phyloP scores from a whole-genome alignment of 2,888 invertebrate species.

The Ectemnius continuus region DNA sequence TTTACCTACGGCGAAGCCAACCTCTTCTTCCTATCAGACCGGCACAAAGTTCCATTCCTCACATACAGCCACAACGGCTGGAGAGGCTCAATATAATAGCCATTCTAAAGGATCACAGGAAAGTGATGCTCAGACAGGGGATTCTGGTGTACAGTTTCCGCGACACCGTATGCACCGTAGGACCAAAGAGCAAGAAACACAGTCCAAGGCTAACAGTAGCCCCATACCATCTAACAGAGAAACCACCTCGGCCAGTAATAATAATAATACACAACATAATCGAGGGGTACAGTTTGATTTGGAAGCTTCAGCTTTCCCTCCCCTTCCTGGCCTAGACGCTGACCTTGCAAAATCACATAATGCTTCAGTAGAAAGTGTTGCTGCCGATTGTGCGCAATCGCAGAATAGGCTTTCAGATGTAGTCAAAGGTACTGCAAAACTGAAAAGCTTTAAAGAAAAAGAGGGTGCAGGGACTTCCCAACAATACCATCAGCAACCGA shows the following conservation, averaged over 20 bases:
- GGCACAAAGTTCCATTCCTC: constrained; percentile 77
- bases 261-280: constrained; percentile 76
- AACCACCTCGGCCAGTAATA: constrained; percentile 62
- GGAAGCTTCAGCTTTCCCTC: constrained; percentile 89
- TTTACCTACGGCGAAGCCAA: constrained; percentile 71
- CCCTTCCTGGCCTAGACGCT: constrained; percentile 84
- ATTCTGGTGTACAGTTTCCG: constrained; percentile 69
- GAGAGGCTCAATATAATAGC: constrained; percentile 67
- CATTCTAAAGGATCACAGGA: constrained; percentile 64
- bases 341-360: constrained; percentile 71
- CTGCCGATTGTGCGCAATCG: constrained; percentile 71
- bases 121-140: constrained; percentile 66
- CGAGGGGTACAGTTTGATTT: constrained; percentile 86
- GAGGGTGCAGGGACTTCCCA: constrained; percentile 53
- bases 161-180: constrained; percentile 76
- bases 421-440: constrained; percentile 86
- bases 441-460: constrained; percentile 78
- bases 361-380: constrained; percentile 63
- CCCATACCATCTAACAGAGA: constrained; percentile 73
- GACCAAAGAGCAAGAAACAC: constrained; percentile 75
- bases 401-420: constrained; percentile 87
- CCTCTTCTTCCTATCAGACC: constrained; percentile 72
- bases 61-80: constrained; percentile 62
- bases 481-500: constrained; percentile 60
- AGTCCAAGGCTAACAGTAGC: constrained; percentile 70